Base-by-base conservation (phyloP, 1,140 invertebrate genomes). In the Drosophila bocqueti region DNA sequence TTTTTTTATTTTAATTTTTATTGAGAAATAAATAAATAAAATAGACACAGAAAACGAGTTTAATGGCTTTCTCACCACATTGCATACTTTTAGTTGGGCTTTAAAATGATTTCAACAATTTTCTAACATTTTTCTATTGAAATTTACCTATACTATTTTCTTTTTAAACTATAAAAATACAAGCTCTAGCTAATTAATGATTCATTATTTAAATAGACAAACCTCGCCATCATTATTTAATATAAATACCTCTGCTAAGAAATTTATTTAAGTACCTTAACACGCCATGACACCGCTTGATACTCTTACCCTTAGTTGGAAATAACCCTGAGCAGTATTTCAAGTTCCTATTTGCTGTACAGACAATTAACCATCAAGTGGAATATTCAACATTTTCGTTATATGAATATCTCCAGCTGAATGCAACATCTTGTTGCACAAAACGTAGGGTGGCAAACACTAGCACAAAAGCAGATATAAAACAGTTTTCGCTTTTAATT, bases 401-500 rank as follows among this genome's bases (percentile, higher is more conserved):
- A 9, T 11, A 40, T 18, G 36, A 40, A 21, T 21, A 50, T 60
- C 54, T 29, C 55, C 34, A 9, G 21, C 38, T 29, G 63, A 72
- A 77, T 80, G 80, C 79, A 82, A 80, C 63, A 80, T 75, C 71
- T 80, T 57, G 42, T 68, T 61, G 71, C 67, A 79, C 79, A 86
- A 61, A 69, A 64, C 58, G 49, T 73, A 71, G 54, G 3, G 34
- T 24, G 55, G 55, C 62, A 43, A 45, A 76, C 43, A 63, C 58
- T 50, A 73, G 36, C 49, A 31, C 49, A 59, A 40, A 54, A 57
- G 21, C 67, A 42, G 67, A 72, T 62, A 73, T 61, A 78, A 57
- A 60, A 71, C 76, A 69, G 61, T 89, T 83, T 82, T 83, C 73
- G 68, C 77, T 81, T 81, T 87, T 84, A 83, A 83, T 87, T 87